Conservation (phyloP, 2,888 invertebrate genomes). For the Drosophila planitibia region DNA sequence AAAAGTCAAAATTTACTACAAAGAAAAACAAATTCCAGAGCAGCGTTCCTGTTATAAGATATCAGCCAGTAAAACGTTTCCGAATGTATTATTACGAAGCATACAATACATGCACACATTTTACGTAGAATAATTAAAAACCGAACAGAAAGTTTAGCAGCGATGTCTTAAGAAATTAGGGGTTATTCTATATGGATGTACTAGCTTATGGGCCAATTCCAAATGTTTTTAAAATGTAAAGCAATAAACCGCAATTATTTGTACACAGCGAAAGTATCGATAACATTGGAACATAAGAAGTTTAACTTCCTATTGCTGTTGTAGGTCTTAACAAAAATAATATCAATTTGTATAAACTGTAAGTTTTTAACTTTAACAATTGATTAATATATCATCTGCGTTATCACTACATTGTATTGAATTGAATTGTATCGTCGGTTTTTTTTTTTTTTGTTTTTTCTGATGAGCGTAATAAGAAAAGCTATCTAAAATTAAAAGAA, state of each 20-base stretch:
- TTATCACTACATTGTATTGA: conserved; percentile 46
- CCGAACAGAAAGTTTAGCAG: not conserved
- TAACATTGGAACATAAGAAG: not conserved
- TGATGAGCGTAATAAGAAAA: conserved; percentile 29
- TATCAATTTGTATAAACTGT: not conserved
- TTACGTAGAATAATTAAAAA: not conserved
- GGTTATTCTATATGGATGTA: not conserved
- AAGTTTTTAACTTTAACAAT: not conserved
- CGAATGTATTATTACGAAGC: not conserved
- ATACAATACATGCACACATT: not conserved
- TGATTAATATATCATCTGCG: conserved; percentile 19
- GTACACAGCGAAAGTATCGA: not conserved
- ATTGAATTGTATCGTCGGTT: conserved; percentile 16
- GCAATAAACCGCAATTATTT: not conserved
- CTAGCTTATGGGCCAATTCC: not conserved
- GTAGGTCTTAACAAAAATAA: not conserved
- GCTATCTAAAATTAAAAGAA: conserved; percentile 68
- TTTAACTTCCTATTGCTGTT: too few relatives aligned
- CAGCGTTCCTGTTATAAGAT: not conserved
- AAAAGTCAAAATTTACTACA: not conserved
- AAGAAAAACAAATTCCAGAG: not conserved
- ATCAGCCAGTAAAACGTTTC: conserved; percentile 1
- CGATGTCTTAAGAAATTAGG: not conserved
- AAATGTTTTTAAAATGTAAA: not conserved
- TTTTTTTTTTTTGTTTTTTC: not conserved